These are phyloP conservation scores for Imbricaverruca yamaguchii DNA, from an alignment of 2,888 invertebrate species.

Conservation along the genomic window DNA sequence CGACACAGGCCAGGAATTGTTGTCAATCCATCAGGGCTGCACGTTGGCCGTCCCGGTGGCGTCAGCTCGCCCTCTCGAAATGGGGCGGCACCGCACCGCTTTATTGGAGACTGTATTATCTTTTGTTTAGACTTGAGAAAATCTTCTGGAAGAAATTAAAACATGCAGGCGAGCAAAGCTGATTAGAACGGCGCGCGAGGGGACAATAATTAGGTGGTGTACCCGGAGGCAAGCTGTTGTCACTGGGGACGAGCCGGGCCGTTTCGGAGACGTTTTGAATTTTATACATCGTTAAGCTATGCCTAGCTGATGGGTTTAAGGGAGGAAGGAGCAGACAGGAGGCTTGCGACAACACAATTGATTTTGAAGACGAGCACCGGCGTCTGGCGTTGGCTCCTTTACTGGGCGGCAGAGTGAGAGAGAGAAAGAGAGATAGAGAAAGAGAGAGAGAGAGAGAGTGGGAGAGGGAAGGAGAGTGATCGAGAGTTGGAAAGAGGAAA, in stretches of 20 bases:
- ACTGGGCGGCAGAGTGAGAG: no score
- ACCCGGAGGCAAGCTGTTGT: conserved; percentile 8
- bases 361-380: neutral
- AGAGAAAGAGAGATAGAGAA: no score
- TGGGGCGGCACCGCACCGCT: neutral
- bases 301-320: neutral
- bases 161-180: conserved; percentile 11
- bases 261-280: conserved; percentile 17
- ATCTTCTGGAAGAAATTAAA: conserved; percentile 22
- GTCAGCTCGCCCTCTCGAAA: neutral
- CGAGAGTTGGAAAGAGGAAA: no score
- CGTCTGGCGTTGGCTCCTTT: no score
- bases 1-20: no score
- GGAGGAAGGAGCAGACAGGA: neutral
- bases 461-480: no score
- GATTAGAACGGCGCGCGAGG: neutral
- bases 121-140: conserved; percentile 22
- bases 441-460: no score
- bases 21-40: no score
- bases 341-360: neutral
- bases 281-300: conserved; percentile 17
- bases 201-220: conserved; percentile 20
- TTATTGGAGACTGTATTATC: conserved; percentile 16
- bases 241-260: neutral
- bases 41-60: neutral